A percentile compares a stretch with the other conserved stretches of the same genome.
Conservation (phyloP, 2,113 vertebrate species). For the Anthoscopus minutus region DNA sequence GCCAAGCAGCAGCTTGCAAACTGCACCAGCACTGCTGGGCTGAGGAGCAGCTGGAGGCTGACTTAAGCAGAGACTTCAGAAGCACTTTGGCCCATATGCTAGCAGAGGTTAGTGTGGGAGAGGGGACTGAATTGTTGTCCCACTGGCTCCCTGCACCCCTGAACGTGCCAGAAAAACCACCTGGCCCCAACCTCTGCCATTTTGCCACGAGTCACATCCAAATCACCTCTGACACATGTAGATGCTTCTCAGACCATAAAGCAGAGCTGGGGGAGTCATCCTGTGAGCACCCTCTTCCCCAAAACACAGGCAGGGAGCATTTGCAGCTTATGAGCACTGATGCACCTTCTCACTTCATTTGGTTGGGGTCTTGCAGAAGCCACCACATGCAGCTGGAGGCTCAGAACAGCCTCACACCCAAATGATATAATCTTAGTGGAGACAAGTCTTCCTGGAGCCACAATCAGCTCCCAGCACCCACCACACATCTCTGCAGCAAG, state of each 20-base stretch:
- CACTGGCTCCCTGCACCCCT: not conserved
- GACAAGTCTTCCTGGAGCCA: not conserved
- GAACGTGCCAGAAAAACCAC: not conserved
- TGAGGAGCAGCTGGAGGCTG: not conserved
- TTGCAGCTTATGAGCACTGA: not conserved
- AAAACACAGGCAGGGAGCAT: not conserved
- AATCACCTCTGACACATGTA: not conserved
- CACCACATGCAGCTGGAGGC: not conserved
- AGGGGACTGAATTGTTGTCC: not conserved
- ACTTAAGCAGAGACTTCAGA: not conserved
- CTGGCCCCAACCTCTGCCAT: not conserved
- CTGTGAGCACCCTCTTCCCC: not conserved
- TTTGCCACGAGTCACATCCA: not conserved
- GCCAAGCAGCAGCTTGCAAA: accelerated
- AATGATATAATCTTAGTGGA: not conserved
- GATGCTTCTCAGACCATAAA: not conserved
- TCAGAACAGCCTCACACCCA: not conserved
- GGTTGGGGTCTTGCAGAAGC: not conserved
- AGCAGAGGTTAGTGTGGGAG: not conserved
- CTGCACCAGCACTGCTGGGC: not conserved
- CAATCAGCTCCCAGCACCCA: not conserved
- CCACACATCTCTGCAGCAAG: accelerated
- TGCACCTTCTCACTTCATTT: not conserved
- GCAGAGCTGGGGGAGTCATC: not conserved
- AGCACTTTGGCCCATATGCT: not conserved